Evolutionary conservation across 2,113 vertebrate genomes (phyloP), one percentile per base, ranked within the genome.

Genomic region (Trichomycterus rosablanca): DNA sequence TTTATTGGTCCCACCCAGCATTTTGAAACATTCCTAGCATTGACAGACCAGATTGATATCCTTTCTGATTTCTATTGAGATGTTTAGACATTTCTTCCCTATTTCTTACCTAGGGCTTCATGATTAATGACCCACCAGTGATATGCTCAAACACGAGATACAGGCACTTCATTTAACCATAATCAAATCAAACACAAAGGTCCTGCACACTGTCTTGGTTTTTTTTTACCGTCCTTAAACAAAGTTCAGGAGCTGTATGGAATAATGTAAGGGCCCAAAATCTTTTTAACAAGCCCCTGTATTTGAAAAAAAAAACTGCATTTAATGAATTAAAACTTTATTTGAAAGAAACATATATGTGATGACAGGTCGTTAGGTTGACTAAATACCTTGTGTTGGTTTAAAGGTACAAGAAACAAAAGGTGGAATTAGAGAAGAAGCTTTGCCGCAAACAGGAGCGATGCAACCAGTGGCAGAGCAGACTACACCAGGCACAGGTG

Each of bases 61-160:
- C 46, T 14, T 12, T 26, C 46, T 72, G 54, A 75, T 75, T 72
- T 32, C 5, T 66, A 56, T 66, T 57, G 73, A 67, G 20, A 46
- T 40, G 45, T 44, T 28, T 70, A n/a, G 55, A 20, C 35, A 32
- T 16, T 10, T 22, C 45, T 59, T 53, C 51, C 46, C 46, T 16
- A 32, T 16, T 10, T 22, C 45, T 59, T 53, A 57, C 46, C 46
- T 16, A 65, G 54, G 45, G 14, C 26, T 49, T 59, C 52, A 53
- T 30, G 59, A 71, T 70, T 48, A 63, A 67, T 44, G 54, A 55
- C 55, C 37, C 15, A 9, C 46, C 19, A 18, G 46, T 55, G 62
- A 73, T 51, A 63, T 45, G 49, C 71, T 76, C 64, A 58, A 59
- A n/a, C n/a, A n/a, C n/a, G n/a, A n/a, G n/a, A n/a, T n/a, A n/a